Base-by-base conservation (phyloP, 1,140 invertebrate species). In the Aleiodes sp. region DNA sequence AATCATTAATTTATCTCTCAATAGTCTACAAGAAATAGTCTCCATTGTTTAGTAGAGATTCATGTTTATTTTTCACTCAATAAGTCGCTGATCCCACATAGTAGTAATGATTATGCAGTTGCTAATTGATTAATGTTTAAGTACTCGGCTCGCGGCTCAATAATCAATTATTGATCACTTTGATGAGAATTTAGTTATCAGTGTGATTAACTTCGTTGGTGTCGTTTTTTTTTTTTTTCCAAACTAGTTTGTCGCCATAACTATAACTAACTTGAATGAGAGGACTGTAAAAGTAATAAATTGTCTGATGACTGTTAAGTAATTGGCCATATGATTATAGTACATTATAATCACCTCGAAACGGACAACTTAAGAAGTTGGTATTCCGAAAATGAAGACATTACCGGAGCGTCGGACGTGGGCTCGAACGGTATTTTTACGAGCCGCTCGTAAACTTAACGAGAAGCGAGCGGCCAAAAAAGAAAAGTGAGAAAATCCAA, bases 381-480 rank as follows among this genome's bases (percentile, higher is more conserved):
- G 80, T 77, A 77, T 80, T 76, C 73, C 70, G 72, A 75, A 75
- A 83, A 86, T 86, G 81, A 85, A 86, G 84, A 86, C 83, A 84
- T 86, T 86, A 86, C 75, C 74, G 76, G 72, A 73, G 28, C 41
- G 43, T 35, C 65, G 59, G 56, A 46, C 60, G 78, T 77, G 74
- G 70, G 67, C 67, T 75, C 68, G 79, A 84, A 85, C 83, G 84
- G 84, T 84, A 86, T 85, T 86, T 86, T 86, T 86, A 86, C 84
- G 84, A 85, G 83, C 77, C 24, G 75, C 82, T 86, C 84, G 84
- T 85, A 86, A 86, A 86, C 74, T 86, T 86, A 86, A 86, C 84
- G 84, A 86, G 83, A 81, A 83, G 78, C 77, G 77, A 80, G 66
- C 19, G 39, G n/a, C 35, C 37, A 16, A 14, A 63, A 33, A 31